Evolutionary conservation across 2,113 vertebrate genomes (phyloP).

Genomic region (Microcebus lehilahytsara): DNA sequence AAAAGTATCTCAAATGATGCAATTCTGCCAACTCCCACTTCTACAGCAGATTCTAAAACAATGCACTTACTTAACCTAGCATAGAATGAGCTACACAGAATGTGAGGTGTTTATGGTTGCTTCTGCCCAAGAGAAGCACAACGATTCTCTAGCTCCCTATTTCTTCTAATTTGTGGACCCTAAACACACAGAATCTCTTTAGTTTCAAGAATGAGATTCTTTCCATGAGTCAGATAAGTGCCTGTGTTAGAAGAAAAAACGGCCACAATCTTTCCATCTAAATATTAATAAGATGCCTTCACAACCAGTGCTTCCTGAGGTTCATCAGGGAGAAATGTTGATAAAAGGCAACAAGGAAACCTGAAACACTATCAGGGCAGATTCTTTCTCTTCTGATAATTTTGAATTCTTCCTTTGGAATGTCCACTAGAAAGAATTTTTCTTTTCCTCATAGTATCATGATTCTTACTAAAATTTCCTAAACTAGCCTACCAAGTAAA

Average conservation of each 20-base stretch:
- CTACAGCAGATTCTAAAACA: not conserved
- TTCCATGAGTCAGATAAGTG: not conserved
- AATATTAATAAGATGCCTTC: not conserved
- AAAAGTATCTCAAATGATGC: not conserved
- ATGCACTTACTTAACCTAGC: not conserved
- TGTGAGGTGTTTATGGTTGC: not conserved
- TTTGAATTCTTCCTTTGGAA: not conserved
- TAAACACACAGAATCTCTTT: not conserved
- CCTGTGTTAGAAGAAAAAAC: not conserved
- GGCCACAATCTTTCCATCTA: not conserved
- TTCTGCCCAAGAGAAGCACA: not conserved
- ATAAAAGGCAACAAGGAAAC: conserved; percentile 1
- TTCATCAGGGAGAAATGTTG: not conserved
- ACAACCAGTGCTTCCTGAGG: not conserved
- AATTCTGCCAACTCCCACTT: not conserved
- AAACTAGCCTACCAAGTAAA: not conserved
- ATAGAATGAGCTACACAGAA: not conserved
- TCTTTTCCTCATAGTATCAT: not conserved
- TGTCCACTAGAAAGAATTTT: not conserved
- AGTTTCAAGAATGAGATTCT: conserved; percentile 7
- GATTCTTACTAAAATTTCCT: not conserved
- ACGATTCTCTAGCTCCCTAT: not conserved
- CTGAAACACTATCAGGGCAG: not conserved
- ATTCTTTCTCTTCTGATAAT: not conserved
- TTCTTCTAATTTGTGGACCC: not conserved